phyloP scores from a whole-genome alignment of 2,888 invertebrate species.

The Microctonus hyperodae region DNA sequence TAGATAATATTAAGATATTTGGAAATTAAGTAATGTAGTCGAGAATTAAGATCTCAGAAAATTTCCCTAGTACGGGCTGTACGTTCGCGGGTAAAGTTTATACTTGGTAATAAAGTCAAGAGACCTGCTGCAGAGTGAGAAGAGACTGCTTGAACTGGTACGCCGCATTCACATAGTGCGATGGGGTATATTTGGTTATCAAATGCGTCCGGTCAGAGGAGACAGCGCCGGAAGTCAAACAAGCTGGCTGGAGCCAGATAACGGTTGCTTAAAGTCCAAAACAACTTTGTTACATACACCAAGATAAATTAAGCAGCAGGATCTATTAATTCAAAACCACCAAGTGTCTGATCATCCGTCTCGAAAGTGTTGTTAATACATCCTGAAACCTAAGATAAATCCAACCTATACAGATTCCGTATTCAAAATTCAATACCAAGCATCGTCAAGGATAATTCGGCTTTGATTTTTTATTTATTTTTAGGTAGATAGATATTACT shows the following conservation, averaged over 20 bases:
- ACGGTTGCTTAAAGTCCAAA: conserved; percentile 37
- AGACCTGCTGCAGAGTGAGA: conserved; percentile 14
- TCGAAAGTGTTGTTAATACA: conserved; percentile 5
- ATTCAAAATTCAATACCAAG: background rate
- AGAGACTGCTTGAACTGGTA: conserved; percentile 20
- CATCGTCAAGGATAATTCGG: background rate
- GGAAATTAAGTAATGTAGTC: background rate
- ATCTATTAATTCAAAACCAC: background rate
- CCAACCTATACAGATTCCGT: background rate
- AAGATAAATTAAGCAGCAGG: background rate
- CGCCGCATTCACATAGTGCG: conserved; percentile 30
- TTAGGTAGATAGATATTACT: conserved; percentile 1
- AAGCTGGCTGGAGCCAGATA: conserved; percentile 57
- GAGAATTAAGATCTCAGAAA: background rate
- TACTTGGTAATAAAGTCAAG: conserved; percentile 41
- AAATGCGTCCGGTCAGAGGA: conserved; percentile 59
- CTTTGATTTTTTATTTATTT: background rate
- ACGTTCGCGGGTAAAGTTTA: conserved; percentile 30
- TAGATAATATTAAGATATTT: too few relatives aligned
- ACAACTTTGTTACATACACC: background rate
- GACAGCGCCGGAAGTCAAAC: conserved; percentile 57
- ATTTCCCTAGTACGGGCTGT: background rate
- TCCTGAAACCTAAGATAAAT: background rate
- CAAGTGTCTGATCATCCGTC: background rate
- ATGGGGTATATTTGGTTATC: conserved; percentile 54